Conservation (phyloP, 2,113 vertebrate species). For the Rana temporaria region DNA sequence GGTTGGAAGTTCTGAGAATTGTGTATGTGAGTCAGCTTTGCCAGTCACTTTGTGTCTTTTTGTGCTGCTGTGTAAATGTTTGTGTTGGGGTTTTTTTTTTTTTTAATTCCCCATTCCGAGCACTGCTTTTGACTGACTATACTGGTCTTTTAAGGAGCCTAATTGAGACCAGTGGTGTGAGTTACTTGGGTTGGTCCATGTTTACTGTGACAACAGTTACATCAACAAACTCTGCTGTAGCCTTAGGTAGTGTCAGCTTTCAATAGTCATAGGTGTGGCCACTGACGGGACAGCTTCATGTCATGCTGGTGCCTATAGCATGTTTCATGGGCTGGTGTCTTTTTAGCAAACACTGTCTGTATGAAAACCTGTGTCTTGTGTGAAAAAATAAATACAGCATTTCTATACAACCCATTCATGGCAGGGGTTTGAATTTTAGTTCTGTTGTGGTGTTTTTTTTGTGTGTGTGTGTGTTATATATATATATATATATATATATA, state of each 20-base stretch:
- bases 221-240: conserved; percentile 14
- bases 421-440: too few species aligned
- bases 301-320: background rate
- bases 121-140: background rate
- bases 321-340: too few species aligned
- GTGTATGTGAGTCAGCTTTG: too few species aligned
- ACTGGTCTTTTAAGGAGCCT: conserved; percentile 4
- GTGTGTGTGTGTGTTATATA: too few species aligned
- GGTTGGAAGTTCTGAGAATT: too few species aligned
- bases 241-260: conserved; percentile 10
- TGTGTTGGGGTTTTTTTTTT: background rate
- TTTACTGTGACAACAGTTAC: conserved; percentile 33
- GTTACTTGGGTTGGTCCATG: conserved; percentile 10
- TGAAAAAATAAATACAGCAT: too few species aligned
- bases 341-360: too few species aligned
- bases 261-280: conserved; percentile 9
- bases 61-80: conserved; percentile 8
- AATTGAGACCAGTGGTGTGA: background rate
- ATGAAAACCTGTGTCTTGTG: too few species aligned
- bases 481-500: too few species aligned
- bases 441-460: too few species aligned
- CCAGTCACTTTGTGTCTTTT: background rate
- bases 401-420: too few species aligned
- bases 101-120: background rate
- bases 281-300: background rate